A percentile compares a stretch with the other conserved stretches of the same genome.
phyloP scores from a whole-genome alignment of 2,113 vertebrate species.

The Baryphthengus martii region DNA sequence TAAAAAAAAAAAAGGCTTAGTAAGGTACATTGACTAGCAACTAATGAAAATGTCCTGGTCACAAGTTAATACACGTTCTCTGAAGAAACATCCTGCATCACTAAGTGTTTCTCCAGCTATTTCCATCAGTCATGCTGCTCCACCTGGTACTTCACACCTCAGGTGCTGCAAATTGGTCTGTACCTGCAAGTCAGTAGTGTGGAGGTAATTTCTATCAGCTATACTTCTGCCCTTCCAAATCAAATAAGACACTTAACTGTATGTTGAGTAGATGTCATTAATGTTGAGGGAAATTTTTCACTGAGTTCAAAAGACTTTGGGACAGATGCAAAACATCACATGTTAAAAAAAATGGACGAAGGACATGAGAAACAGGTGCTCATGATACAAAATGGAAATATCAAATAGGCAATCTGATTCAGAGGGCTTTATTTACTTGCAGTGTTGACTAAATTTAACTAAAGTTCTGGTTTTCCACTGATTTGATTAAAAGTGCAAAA shows the following conservation, averaged over 20 bases:
- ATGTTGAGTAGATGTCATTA: background rate
- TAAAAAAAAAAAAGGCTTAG: too few relatives aligned
- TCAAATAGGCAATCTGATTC: background rate
- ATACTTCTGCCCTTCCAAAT: background rate
- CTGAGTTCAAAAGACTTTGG: background rate
- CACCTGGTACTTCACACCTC: accelerated
- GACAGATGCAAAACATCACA: background rate
- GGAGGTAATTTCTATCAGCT: background rate
- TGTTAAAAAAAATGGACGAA: background rate
- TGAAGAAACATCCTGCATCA: background rate
- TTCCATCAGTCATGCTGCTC: background rate
- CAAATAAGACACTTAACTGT: background rate
- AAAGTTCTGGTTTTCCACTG: background rate
- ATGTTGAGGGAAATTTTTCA: background rate
- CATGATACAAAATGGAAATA: background rate
- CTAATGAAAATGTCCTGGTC: background rate
- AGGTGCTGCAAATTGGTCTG: accelerated
- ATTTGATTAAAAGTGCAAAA: background rate
- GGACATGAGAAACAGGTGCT: background rate
- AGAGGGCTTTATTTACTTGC: background rate
- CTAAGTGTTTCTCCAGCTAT: background rate
- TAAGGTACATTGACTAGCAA: background rate
- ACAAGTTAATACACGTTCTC: background rate
- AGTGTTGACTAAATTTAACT: background rate
- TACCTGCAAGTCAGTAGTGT: accelerated